Evolutionary conservation across 2,113 vertebrate genomes (phyloP).

Genomic region (Corynorhinus townsendii): DNA sequence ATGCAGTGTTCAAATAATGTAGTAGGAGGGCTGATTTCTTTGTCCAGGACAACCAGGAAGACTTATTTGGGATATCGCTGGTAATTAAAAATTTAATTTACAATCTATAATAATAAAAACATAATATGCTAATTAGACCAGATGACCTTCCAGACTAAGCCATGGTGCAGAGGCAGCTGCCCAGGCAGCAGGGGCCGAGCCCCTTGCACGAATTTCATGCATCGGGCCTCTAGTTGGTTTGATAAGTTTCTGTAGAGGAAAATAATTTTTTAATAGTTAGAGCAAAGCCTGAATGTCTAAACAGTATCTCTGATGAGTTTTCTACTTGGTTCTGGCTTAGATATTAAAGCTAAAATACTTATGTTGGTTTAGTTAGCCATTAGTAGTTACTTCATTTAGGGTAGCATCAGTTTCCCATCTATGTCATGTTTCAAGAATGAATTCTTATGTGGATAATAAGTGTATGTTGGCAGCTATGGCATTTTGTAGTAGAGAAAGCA

Average conservation of each 20-base stretch:
- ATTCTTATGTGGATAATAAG: not conserved
- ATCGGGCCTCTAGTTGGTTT: not conserved
- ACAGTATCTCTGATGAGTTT: not conserved
- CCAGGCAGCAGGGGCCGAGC: no score
- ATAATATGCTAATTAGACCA: no score
- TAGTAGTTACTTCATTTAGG: not conserved
- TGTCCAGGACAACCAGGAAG: not conserved
- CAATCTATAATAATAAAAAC: not conserved
- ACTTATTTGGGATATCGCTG: not conserved
- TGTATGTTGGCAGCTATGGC: not conserved
- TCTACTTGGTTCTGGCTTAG: not conserved
- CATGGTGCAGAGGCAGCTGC: no score
- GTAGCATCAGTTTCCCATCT: not conserved
- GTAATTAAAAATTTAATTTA: conserved; percentile 25
- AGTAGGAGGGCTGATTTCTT: not conserved
- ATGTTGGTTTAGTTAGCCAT: not conserved
- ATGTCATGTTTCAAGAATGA: not conserved
- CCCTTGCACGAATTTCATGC: no score
- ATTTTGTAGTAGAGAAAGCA: not conserved
- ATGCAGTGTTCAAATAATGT: not conserved
- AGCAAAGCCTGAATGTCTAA: not conserved
- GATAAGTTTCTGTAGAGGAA: not conserved
- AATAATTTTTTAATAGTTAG: not conserved
- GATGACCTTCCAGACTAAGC: no score
- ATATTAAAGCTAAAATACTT: conserved; percentile 20